phyloP scores from a whole-genome alignment of 2,797 vertebrate genomes.

The Cephalopachus bancanus region DNA sequence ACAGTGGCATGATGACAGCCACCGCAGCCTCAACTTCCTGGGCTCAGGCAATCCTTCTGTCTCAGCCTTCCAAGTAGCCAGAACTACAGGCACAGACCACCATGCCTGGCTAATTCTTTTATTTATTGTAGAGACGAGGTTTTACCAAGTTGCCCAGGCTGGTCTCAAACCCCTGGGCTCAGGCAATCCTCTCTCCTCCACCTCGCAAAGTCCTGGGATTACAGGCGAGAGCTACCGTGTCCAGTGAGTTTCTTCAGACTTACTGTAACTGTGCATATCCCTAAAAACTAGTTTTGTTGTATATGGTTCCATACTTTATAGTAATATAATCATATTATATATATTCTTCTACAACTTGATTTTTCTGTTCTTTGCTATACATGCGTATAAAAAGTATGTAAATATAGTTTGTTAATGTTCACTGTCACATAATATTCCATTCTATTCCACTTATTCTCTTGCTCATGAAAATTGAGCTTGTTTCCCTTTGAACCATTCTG shows the following conservation, averaged over 20 bases:
- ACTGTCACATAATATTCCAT: not conserved
- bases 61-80: too few species aligned
- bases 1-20: too few species aligned
- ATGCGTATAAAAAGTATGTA: not conserved
- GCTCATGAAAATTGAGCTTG: not conserved
- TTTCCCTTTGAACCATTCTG: conserved; percentile 36
- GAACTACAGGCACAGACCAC: too few species aligned
- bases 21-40: too few species aligned
- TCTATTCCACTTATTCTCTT: not conserved
- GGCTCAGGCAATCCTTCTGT: too few species aligned
- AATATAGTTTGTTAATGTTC: not conserved
- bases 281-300: conserved; percentile 19
- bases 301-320: not conserved
- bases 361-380: not conserved
- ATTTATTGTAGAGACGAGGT: too few species aligned
- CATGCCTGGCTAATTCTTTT: too few species aligned
- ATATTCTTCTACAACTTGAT: not conserved
- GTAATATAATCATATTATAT: not conserved
- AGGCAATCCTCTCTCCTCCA: too few species aligned
- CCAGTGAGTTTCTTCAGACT: not conserved
- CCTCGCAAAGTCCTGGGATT: too few species aligned
- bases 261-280: not conserved
- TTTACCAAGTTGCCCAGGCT: too few species aligned
- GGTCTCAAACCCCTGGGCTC: too few species aligned
- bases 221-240: too few species aligned